These are phyloP conservation scores for Proterorhinus semilunaris DNA, from an alignment of 2,113 vertebrate genomes.

Conservation along the genomic window DNA sequence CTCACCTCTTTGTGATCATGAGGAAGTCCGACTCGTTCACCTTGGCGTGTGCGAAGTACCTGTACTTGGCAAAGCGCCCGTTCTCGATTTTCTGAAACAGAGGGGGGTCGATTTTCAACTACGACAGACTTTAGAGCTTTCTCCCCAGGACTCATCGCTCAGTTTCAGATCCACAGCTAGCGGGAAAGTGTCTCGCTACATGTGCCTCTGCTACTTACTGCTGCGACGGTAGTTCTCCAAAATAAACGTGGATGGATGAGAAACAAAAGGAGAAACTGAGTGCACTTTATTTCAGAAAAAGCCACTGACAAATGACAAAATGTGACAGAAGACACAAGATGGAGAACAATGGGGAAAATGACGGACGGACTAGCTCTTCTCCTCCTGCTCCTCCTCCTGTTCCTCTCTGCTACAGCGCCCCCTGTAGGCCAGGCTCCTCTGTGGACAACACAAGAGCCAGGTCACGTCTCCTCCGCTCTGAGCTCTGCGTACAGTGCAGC, in stretches of 20 bases:
- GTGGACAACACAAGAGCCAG: constrained; percentile 75
- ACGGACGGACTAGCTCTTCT: constrained; percentile 61
- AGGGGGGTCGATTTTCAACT: too few species aligned
- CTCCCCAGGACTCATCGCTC: too few species aligned
- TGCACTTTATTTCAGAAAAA: not conserved
- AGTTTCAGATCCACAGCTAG: too few species aligned
- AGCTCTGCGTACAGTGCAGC: not conserved
- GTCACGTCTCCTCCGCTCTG: constrained; percentile 30
- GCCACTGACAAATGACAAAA: not conserved
- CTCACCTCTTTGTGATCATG: constrained; percentile 94
- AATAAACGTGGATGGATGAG: too few species aligned
- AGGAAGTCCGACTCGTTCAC: constrained; percentile 94
- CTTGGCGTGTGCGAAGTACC: constrained; percentile 94
- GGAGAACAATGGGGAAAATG: not conserved
- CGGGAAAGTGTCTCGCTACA: too few species aligned
- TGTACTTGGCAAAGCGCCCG: constrained; percentile 94
- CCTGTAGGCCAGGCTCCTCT: constrained; percentile 85
- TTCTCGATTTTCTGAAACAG: constrained; percentile 92
- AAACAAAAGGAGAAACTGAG: not conserved
- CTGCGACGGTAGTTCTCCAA: too few species aligned
- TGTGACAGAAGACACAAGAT: not conserved
- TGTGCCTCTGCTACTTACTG: too few species aligned
- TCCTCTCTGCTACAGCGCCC: constrained; percentile 59
- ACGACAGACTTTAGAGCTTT: too few species aligned
- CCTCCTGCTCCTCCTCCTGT: constrained; percentile 81